These are phyloP conservation scores for Branchinecta lynchi DNA, from an alignment of 1,140 invertebrate species.

Conservation along the genomic window DNA sequence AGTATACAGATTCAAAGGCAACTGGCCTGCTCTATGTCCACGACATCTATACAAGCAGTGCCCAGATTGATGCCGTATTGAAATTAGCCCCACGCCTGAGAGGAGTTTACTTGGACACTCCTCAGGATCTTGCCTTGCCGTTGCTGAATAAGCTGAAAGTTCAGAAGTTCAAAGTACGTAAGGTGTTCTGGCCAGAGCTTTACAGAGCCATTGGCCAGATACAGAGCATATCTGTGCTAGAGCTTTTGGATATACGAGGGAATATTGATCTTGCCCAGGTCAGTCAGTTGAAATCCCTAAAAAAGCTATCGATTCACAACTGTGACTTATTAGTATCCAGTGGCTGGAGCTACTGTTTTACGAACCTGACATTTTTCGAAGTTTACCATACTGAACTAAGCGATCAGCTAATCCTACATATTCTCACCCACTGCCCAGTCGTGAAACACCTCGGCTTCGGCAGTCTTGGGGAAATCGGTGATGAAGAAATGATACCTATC, in stretches of 20 bases:
- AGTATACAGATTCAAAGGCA: not conserved
- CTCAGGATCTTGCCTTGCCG: not conserved
- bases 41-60: not conserved
- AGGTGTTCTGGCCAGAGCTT: not conserved
- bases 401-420: not conserved
- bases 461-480: not conserved
- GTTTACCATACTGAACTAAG: not conserved
- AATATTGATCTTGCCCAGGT: not conserved
- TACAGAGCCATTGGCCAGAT: not conserved
- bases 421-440: not conserved
- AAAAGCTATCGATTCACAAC: not conserved
- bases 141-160: not conserved
- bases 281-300: not conserved
- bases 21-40: not conserved
- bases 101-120: not conserved
- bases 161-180: not conserved
- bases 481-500: conserved; percentile 7
- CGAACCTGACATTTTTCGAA: not conserved
- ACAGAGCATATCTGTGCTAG: not conserved
- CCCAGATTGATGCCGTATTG: not conserved
- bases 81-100: not conserved
- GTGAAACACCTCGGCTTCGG: not conserved
- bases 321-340: not conserved
- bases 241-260: not conserved
- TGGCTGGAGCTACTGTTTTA: not conserved